phyloP scores from a whole-genome alignment of 53 echinoderm and acorn worm genomes.

The Holothuria scabra region DNA sequence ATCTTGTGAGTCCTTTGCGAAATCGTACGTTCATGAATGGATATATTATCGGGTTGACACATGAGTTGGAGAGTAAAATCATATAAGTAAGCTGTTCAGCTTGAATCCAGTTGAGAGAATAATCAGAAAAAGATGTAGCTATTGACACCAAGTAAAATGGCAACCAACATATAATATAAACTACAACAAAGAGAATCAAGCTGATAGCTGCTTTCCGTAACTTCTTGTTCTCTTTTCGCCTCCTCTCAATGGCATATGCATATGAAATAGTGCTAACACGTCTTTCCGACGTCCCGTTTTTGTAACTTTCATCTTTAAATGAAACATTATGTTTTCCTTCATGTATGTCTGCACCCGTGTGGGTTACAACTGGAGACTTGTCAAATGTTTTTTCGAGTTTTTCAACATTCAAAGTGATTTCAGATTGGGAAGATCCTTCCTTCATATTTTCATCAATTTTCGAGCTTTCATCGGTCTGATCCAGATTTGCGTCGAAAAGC shows the following conservation, averaged over 20 bases:
- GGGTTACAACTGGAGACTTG: no score
- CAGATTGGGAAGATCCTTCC: no score
- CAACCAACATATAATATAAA: slow-evolving; percentile 23
- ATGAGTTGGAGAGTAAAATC: slow-evolving; percentile 12
- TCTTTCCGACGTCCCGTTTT: not conserved
- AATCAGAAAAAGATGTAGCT: slow-evolving; percentile 22
- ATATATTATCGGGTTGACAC: slow-evolving; percentile 23
- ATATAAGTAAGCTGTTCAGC: slow-evolving; percentile 27
- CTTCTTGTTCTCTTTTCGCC: slow-evolving; percentile 6
- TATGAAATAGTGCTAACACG: not conserved
- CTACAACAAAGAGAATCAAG: slow-evolving; percentile 17
- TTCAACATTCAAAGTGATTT: no score
- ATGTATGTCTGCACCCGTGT: no score
- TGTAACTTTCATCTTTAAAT: no score
- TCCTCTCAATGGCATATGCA: slow-evolving; percentile 1
- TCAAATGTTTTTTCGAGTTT: no score
- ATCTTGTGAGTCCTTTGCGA: not conserved
- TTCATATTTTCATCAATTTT: no score
- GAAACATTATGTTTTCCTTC: no score
- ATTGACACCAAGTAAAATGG: slow-evolving; percentile 28
- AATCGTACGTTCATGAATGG: slow-evolving; percentile 24
- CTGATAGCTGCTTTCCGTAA: slow-evolving; percentile 14
- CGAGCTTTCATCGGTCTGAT: no score
- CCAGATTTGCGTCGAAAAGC: no score
- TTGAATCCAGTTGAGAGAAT: slow-evolving; percentile 12